Percentiles rank a stretch among this genome's conserved stretches.
Evolutionary conservation across 2,797 vertebrate species (phyloP).

Genomic region (Cyprinodon diabolis): DNA sequence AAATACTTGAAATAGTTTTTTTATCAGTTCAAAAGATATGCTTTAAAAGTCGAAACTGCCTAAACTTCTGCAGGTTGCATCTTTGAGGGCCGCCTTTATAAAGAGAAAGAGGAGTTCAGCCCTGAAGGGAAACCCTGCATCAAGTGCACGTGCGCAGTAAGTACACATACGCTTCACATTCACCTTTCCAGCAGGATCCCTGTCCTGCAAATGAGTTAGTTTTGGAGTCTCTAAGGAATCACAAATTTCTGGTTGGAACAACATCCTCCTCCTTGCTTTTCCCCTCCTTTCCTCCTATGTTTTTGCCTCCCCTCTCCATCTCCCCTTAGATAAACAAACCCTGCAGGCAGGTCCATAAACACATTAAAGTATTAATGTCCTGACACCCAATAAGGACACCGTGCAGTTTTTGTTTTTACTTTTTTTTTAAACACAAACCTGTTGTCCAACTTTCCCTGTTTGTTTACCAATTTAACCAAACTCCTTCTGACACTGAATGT

Average conservation of each 20-base stretch:
- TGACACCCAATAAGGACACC: conserved; percentile 32
- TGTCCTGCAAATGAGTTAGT: conserved; percentile 24
- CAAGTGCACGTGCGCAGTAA: conserved; percentile 93
- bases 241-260: conserved; percentile 46
- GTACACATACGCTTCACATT: conserved; percentile 61
- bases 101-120: conserved; percentile 92
- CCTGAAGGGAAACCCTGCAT: conserved; percentile 92
- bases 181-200: conserved; percentile 11
- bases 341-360: conserved; percentile 57
- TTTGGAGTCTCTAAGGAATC: conserved; percentile 42
- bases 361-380: conserved; percentile 51
- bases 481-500: neutral
- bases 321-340: conserved; percentile 50
- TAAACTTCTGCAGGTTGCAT: conserved; percentile 63
- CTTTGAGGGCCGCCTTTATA: conserved; percentile 92
- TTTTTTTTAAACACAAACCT: neutral
- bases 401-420: conserved; percentile 28
- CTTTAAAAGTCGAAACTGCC: neutral
- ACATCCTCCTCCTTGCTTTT: conserved; percentile 37
- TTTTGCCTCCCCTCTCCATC: no score
- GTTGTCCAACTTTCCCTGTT: neutral
- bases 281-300: conserved; percentile 1
- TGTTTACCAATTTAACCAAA: neutral
- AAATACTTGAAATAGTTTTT: neutral
- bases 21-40: neutral